A percentile compares a stretch with the other conserved stretches of the same genome.
These are phyloP conservation scores for Halichoeres trimaculatus DNA, from an alignment of 2,113 vertebrate species.

Conservation along the genomic window DNA sequence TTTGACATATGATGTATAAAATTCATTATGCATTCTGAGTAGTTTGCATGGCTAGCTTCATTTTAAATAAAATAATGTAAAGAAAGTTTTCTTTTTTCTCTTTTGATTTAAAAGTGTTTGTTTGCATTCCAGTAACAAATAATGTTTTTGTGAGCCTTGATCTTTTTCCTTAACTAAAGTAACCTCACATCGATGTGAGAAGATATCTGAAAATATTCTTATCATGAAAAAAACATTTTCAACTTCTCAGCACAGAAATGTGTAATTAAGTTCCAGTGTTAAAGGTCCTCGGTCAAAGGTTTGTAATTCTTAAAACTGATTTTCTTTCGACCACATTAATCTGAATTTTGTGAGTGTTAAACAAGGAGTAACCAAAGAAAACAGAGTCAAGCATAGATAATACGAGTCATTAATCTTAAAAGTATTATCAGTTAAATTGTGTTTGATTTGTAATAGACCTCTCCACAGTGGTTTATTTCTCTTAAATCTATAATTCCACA, in stretches of 20 bases:
- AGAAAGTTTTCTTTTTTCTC: constrained; percentile 55
- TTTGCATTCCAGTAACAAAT: constrained; percentile 39
- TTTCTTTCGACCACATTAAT: neutral
- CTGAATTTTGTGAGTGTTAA: too few relatives aligned
- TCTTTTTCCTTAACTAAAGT: constrained; percentile 32
- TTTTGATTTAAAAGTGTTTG: constrained; percentile 43
- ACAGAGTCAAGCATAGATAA: neutral
- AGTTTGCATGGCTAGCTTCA: constrained; percentile 84
- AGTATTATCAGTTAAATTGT: constrained; percentile 8
- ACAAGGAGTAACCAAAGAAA: neutral
- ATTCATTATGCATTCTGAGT: constrained; percentile 89
- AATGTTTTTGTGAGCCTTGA: constrained; percentile 24
- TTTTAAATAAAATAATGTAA: constrained; percentile 78
- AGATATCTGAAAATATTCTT: constrained; percentile 21
- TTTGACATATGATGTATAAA: constrained; percentile 88
- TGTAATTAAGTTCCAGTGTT: constrained; percentile 12
- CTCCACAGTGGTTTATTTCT: neutral
- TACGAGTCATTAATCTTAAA: constrained; percentile 22
- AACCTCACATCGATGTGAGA: neutral
- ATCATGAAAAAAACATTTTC: constrained; percentile 20
- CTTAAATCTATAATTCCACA: constrained; percentile 6
- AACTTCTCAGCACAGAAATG: constrained; percentile 9
- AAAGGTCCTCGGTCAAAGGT: too few relatives aligned
- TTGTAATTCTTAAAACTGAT: constrained; percentile 5
- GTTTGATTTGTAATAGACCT: neutral